These are phyloP conservation scores for Huso huso DNA, from an alignment of 2,797 vertebrate species.

Conservation along the genomic window DNA sequence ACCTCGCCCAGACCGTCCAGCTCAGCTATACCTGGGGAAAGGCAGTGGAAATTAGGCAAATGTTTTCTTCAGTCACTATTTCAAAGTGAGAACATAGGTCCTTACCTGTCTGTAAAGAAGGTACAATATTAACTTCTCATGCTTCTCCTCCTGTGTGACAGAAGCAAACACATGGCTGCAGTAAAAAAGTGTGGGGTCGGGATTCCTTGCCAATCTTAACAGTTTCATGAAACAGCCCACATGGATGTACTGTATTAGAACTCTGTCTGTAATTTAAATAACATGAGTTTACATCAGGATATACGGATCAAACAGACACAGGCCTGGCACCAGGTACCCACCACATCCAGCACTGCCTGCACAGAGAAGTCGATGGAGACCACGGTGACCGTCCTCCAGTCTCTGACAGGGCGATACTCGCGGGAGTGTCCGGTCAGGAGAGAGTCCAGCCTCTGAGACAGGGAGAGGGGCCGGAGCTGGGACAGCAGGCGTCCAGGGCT, in stretches of 20 bases:
- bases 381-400: slow-evolving; percentile 16
- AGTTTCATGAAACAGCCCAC: no score
- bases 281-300: no score
- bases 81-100: not conserved
- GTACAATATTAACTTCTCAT: slow-evolving; percentile 17
- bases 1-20: no score
- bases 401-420: slow-evolving; percentile 14
- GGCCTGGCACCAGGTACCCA: slow-evolving; percentile 1
- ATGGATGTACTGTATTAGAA: no score
- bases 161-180: not conserved
- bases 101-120: slow-evolving; percentile 21
- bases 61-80: not conserved
- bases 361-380: slow-evolving; percentile 19
- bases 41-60: no score
- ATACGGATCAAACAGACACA: no score
- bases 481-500: not conserved
- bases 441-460: slow-evolving; percentile 16
- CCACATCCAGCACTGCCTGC: slow-evolving; percentile 18
- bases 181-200: no score
- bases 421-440: slow-evolving; percentile 6
- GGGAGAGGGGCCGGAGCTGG: not conserved
- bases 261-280: no score
- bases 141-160: slow-evolving; percentile 22
- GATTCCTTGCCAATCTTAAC: no score
- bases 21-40: no score